Percentiles rank a stretch among this genome's conserved stretches.
These are phyloP conservation scores for Salvelinus sp. DNA, from an alignment of 2,113 vertebrate genomes.

Conservation along the genomic window DNA sequence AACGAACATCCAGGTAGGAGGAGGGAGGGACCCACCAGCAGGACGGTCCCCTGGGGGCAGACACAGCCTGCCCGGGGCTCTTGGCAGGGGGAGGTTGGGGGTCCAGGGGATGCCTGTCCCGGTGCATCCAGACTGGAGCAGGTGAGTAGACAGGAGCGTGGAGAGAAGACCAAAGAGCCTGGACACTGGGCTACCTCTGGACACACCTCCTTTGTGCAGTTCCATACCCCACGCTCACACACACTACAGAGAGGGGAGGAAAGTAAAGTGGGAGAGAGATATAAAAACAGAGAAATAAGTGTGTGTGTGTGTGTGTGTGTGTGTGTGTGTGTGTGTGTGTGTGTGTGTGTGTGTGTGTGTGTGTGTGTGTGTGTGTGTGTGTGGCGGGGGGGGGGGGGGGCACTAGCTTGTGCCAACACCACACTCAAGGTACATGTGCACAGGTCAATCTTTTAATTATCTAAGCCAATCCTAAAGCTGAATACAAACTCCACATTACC, in stretches of 20 bases:
- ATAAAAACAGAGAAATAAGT: too few species aligned
- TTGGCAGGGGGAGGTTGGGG: conserved; percentile 55
- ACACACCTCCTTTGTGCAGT: conserved; percentile 74
- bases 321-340: too few species aligned
- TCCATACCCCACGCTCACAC: conserved; percentile 77
- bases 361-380: too few species aligned
- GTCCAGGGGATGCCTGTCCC: conserved; percentile 42
- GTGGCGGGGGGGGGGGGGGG: too few species aligned
- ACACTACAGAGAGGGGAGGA: conserved; percentile 56
- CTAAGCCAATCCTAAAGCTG: conserved; percentile 10
- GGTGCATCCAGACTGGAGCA: conserved; percentile 73
- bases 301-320: too few species aligned
- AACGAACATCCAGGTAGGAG: too few species aligned
- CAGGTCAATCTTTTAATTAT: not conserved
- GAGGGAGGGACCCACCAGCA: conserved; percentile 72
- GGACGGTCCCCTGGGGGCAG: conserved; percentile 79
- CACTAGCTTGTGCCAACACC: not conserved
- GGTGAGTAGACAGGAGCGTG: conserved; percentile 81
- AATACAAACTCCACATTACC: conserved; percentile 4
- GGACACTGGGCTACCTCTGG: conserved; percentile 74
- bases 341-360: too few species aligned
- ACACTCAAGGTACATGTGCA: not conserved
- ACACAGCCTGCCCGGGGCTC: conserved; percentile 78
- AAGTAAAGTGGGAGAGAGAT: not conserved
- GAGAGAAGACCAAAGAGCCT: conserved; percentile 71